Base-by-base conservation (phyloP, 2,888 invertebrate species). In the Magallana nippona region DNA sequence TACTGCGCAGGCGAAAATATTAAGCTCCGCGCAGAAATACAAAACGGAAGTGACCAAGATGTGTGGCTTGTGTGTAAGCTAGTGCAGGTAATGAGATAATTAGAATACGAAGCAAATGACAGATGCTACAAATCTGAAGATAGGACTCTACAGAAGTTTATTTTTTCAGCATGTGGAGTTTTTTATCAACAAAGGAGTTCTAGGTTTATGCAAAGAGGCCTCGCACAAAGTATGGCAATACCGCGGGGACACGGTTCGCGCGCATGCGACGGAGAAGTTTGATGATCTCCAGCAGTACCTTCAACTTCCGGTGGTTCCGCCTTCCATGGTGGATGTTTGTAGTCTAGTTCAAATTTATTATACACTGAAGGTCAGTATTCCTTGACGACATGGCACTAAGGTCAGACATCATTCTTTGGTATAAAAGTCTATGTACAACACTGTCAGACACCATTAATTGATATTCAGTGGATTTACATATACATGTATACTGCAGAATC, bases 1-100 rank as follows among this genome's bases (percentile, higher is more conserved):
- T 97, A 97, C 93, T 96, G 96, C 81, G 96, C 96, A 92, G 96
- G 96, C 10, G 96, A 96, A 94, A 96, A 96, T 89, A 95, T 96
- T 87, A 95, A 96, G 91, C 94, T 96, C 79, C 96, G 96, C 92
- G 96, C 96, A 56, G 96, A 96, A 86, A 96, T 97, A 83, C 96
- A 96, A 94, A 96, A 96, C 94, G 96, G 96, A 91, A 95, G 95
- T 85, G 95, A 96, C 88, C 95, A 96, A 89, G 95, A 95, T 86
- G 95, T 95, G 3, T 94, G 95, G 91, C 94, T 96, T 80, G 95
- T 95, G 89, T 95, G 96, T 83, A 95, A 95, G 92, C 94, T 96
- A 82, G 94, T 95, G 44, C 96, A 96, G 95, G 95, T 95, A 60
- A n/a, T n/a, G 44, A 44, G 44, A 44, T 44, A 5, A 0, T 5